Evolutionary conservation across 2,888 invertebrate genomes (phyloP), one percentile per base, ranked within the genome.

Genomic region (Trichopoda pennipes): DNA sequence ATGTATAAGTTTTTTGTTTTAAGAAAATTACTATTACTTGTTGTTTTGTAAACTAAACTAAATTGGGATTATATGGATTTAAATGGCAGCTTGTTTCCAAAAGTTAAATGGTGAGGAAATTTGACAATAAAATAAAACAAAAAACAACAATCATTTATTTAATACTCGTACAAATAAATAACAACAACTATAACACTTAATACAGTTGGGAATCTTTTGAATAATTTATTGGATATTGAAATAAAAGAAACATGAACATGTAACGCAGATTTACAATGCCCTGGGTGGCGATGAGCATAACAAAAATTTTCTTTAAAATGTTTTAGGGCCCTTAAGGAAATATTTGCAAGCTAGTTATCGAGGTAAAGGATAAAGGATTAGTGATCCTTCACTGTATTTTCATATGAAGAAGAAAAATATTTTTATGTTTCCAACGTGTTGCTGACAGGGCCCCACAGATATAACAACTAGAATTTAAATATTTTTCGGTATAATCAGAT

Each of bases 101-200:
- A 81, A 77, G 77, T 77, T 81, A 81, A 81, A 81, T 81, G 72
- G 69, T 73, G 77, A 73, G 77, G 81, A 81, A 81, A 77, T 73
- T 70, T 77, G 81, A 77, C 81, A 81, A 81, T 73, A 81, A 58
- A 73, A 73, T 51, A 77, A 77, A 77, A 63, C 35, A 70, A 61
- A 69, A 77, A 77, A 63, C 35, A 70, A 61, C 47, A 61, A 53
- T 21, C 69, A 77, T 69, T 69, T 77, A 77, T 77, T 77, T 77
- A 77, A 77, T 69, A 47, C 53, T 42, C 28, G 38, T 60, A 19
- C 58, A 51, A 66, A 75, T 75, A 75, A 66, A 75, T 66, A 64
- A 58, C 42, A 61, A 42, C 19, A 51, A 55, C 38, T 28, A 60
- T 28, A 56, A 47, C 28, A 53, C 47, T 47, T 64, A 49, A 64